Evolutionary conservation across 2,888 invertebrate species (phyloP), one percentile per base, ranked within the genome.

Genomic region (Troglohyphantes excavatus): DNA sequence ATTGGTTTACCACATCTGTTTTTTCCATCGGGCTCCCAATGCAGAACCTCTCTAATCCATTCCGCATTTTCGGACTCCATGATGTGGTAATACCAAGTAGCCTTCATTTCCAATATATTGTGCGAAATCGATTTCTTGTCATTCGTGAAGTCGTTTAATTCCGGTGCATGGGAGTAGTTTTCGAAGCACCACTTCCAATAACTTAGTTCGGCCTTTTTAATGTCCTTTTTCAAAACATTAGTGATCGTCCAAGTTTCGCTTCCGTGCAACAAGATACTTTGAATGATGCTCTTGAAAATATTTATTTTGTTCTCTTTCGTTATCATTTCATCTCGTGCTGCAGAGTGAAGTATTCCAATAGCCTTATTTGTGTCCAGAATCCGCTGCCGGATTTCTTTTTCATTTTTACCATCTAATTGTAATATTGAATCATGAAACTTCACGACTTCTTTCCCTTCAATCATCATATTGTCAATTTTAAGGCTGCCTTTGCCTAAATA

Each of bases 211-310:
- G 21, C 17, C 1, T 19, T 6, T 6, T 73, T 33, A 5, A 83
- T 11, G 3, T 9, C 7, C 1, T 7, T 7, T 61, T 63, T 65
- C 0, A 73, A 19, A 11, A 39, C 43, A n/a, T 83, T 65, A 1
- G 83, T 65, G 26, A 83, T 19, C 7, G 83, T 83, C 83, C 83
- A 83, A 2, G 73, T 83, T 63, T 83, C 83, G 21, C 83, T 73
- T 3, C 73, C 63, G 23, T 61, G 26, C 9, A 43, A 26, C 33
- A 83, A 21, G 27, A 73, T 26, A 9, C 23, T 27, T 65, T 33
- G 21, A 13, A 83, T 63, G n/a, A 83, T 73, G 11, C 19, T 11
- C 19, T 83, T 61, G 19, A 73, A 73, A n/a, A 83, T 75, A 27
- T 21, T 39, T 17, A 13, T 73, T 27, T 83, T 83, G 21, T 13